phyloP scores from a whole-genome alignment of 2,888 invertebrate species.

The Kuschelorhynchus macadamiae region DNA sequence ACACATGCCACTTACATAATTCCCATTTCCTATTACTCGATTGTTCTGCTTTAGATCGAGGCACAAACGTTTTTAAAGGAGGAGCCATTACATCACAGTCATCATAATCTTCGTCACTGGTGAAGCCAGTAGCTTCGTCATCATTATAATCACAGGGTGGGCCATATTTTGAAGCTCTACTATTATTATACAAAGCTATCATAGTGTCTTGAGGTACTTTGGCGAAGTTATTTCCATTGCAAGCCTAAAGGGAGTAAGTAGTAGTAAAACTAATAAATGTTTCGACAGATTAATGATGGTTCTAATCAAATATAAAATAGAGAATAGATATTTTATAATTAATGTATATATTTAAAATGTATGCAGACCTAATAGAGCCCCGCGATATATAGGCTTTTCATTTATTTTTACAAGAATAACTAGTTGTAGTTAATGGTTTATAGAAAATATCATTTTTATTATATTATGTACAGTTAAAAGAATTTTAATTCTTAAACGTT shows the following conservation, averaged over 20 bases:
- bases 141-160: slow-evolving; percentile 55
- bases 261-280: too few relatives aligned
- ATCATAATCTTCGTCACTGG: slow-evolving; percentile 64
- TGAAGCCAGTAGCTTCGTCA: slow-evolving; percentile 65
- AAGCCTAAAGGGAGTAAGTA: slow-evolving; percentile 62
- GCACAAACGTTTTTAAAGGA: neutral
- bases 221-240: slow-evolving; percentile 70
- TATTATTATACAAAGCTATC: slow-evolving; percentile 52
- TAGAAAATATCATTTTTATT: too few relatives aligned
- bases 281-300: too few relatives aligned
- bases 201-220: slow-evolving; percentile 67
- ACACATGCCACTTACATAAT: slow-evolving; percentile 64
- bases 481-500: too few relatives aligned
- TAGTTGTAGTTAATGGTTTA: too few relatives aligned
- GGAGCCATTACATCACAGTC: slow-evolving; percentile 41
- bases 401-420: too few relatives aligned
- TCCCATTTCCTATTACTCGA: slow-evolving; percentile 62
- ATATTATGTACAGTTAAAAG: too few relatives aligned
- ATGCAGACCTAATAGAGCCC: too few relatives aligned
- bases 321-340: too few relatives aligned
- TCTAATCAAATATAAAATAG: too few relatives aligned
- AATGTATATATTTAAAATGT: too few relatives aligned
- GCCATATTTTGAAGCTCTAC: slow-evolving; percentile 46
- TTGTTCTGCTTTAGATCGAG: slow-evolving; percentile 3
- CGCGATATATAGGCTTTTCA: too few relatives aligned